Base-by-base conservation (phyloP, 2,797 vertebrate species). In the Helarctos malayanus region DNA sequence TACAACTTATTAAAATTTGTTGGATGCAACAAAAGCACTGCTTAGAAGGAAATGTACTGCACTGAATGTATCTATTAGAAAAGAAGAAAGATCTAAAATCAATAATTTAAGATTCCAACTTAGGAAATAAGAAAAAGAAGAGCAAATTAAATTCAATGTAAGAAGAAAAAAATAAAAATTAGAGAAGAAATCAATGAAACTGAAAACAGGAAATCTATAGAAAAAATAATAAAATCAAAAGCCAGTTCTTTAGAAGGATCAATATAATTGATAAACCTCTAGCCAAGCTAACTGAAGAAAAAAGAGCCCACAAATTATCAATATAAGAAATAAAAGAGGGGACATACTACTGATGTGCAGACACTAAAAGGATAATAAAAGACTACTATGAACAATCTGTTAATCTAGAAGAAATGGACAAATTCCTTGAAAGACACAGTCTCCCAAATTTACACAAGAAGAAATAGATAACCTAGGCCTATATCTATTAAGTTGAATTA, bases 181-280 rank as follows among this genome's bases (percentile, higher is more conserved):
- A 38, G 9, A 91, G 78, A 25, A 93, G 45, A 78, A 96, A 79
- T 83, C 71, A 84, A 45, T 54, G 61, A 93, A 68, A 85, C 12
- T 56, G 32, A 84, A 93, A 85, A 93, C 11, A 73, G 16, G 29
- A 79, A 89, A 59, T 68, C 35, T 73, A 56, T 9, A 93, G 16
- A 59, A 12, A 79, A 69, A 83, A 54, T 57, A 59, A 87, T 79
- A 57, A 94, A 82, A 96, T 5, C 61, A 81, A 96, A 93, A 87
- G 52, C 57, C 73, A 29, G 65, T 54, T 63, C 54, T 91, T 87
- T 69, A 32, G 68, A 91, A 94, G 76, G 41, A 82, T 91, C 69
- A 69, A 76, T 91, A 68, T 68, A 93, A 89, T 54, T 47, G 69
- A 18, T 23, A 65, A 87, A 68, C 19, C 8, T 45, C n/a, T 29